Percentiles rank a stretch among this genome's conserved stretches.
Conservation (phyloP, 64 coral and sea anemone species). For the Catalaphyllia jardinei region DNA sequence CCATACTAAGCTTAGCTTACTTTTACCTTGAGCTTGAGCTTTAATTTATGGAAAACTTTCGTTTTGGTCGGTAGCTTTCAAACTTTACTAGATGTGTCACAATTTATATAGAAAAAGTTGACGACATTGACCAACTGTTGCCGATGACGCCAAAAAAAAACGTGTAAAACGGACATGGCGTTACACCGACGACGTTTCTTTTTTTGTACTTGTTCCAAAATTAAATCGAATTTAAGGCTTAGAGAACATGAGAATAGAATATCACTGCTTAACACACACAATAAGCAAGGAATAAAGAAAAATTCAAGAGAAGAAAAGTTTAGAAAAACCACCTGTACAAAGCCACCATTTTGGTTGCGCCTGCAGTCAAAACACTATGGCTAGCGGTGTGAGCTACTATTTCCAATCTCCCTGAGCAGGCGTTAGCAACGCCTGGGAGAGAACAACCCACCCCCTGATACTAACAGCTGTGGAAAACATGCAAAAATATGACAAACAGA, state of each 20-base stretch:
- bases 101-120: neutral
- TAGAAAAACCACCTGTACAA: neutral
- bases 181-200: neutral
- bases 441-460: neutral
- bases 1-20: no score
- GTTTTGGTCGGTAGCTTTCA: neutral
- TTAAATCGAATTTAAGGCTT: no score
- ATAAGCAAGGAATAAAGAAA: neutral
- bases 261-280: neutral
- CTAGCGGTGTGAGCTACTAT: neutral
- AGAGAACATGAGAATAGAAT: neutral
- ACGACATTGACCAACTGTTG: neutral
- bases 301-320: no score
- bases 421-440: constrained; percentile 12
- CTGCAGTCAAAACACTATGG: neutral
- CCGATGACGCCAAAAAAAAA: neutral
- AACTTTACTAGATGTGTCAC: no score
- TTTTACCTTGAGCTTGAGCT: neutral
- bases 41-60: neutral
- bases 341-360: constrained; percentile 10
- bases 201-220: no score
- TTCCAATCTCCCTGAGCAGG: neutral
- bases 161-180: neutral
- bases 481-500: constrained; percentile 1
- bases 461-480: neutral